Evolutionary conservation across 2,888 invertebrate species (phyloP), one percentile per base, ranked within the genome.

Genomic region (Apodemia hepburni): DNA sequence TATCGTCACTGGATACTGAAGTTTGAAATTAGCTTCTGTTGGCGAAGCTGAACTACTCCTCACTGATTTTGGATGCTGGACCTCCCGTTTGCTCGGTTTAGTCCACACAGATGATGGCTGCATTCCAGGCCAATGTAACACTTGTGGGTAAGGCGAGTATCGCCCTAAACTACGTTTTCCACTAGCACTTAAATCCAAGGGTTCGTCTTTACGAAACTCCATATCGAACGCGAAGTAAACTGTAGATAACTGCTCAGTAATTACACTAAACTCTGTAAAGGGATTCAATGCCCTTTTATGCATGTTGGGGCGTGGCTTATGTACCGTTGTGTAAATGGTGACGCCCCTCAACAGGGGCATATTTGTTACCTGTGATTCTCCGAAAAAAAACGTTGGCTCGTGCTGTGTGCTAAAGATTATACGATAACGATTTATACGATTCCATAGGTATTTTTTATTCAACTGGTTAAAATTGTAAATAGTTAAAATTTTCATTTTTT

Each of bases 241-340:
- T 15, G 42, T 15, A 7, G 8, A 15, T 42, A 7, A 42, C 42
- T 15, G 42, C 42, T 15, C 15, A 42, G 42, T 42, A 42, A 42
- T 15, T 22, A 51, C 51, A 51, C 51, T 51, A 51, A 51, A 22
- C 22, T 51, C 51, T 22, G 22, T 51, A 51, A 51, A 27, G 22
- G 51, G 51, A 22, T 51, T 18, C 18, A 22, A 15, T 18, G 51
- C 22, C 51, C 27, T 51, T 51, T 22, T 27, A 51, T 51, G 12
- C 18, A 51, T 3, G 12, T 54, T 5, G 11, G 51, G 51, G 51
- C 51, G 51, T 22, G 51, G 12, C 51, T 27, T 27, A 42, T 42
- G 42, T 42, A 15, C 5, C 42, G 42, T 42, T 15, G 15, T 15
- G 42, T 15, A 15, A 42, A 42, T 38, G 38, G 42, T 15, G 15